Conservation (phyloP, 2,797 vertebrate genomes). For the Poeciliopsis infans region DNA sequence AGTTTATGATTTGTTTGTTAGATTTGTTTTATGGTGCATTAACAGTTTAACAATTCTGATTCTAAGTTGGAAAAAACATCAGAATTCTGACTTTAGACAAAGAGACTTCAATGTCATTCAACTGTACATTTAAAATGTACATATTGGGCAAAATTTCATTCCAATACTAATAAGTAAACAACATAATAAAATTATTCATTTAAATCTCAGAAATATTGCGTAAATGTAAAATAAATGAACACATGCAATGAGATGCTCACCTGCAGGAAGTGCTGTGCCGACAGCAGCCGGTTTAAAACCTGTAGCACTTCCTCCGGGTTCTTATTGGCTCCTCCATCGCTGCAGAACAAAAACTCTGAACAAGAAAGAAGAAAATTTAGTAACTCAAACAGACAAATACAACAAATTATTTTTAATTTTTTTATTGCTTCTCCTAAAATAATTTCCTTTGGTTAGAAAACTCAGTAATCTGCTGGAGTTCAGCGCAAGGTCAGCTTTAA, state of each 20-base stretch:
- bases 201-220: too few species aligned
- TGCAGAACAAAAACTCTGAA: conserved; percentile 87
- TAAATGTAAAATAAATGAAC: neutral
- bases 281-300: conserved; percentile 85
- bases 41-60: too few species aligned
- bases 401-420: conserved; percentile 13
- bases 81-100: too few species aligned
- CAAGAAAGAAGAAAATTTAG: conserved; percentile 3
- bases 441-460: conserved; percentile 49
- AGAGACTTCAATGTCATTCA: too few species aligned
- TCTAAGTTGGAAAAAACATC: too few species aligned
- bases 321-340: conserved; percentile 70
- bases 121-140: too few species aligned
- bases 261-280: conserved; percentile 89
- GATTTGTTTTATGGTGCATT: too few species aligned
- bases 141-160: too few species aligned
- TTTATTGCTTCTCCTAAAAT: conserved; percentile 27
- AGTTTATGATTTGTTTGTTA: too few species aligned
- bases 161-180: too few species aligned
- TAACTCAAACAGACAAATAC: conserved; percentile 2
- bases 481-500: conserved; percentile 44
- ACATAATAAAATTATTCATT: too few species aligned
- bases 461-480: conserved; percentile 31
- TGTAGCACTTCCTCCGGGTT: conserved; percentile 77
- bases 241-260: conserved; percentile 68